Conservation (phyloP, 2,888 invertebrate species). For the Meiosimyza platycephala region DNA sequence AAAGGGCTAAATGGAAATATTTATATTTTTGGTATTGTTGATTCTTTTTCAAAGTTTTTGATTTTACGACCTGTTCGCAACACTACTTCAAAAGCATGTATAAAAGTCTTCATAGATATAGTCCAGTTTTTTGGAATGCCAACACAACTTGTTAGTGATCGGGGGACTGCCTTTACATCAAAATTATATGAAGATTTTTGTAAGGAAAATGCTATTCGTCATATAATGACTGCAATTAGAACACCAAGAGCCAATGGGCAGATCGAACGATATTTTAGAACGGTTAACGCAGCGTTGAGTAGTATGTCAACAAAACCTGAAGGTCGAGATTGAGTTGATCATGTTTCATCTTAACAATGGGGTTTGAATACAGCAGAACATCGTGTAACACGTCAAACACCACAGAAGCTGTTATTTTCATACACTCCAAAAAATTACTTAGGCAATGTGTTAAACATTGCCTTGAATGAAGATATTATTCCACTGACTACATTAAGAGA, state of each 20-base stretch:
- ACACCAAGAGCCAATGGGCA: neutral
- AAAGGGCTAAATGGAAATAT: neutral
- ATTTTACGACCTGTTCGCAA: neutral
- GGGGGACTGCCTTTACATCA: neutral
- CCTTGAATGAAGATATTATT: neutral
- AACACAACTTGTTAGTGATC: slow-evolving; percentile 4
- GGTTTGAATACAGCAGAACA: neutral
- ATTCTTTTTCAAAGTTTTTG: slow-evolving; percentile 6
- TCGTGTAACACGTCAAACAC: neutral
- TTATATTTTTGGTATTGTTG: neutral
- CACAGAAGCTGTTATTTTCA: slow-evolving; percentile 1
- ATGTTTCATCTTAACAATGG: neutral
- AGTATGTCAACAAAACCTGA: neutral
- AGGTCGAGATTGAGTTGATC: neutral
- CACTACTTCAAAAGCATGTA: neutral
- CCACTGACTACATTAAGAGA: slow-evolving; percentile 24
- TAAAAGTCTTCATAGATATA: neutral
- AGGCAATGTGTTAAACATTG: neutral
- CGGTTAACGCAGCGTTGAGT: neutral
- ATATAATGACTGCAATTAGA: neutral
- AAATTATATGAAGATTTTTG: neutral
- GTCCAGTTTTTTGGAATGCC: neutral
- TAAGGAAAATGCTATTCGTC: neutral
- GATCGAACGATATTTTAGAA: neutral
- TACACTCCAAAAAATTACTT: neutral